These are phyloP conservation scores for Polydrusus tereticollis DNA, from an alignment of 2,888 invertebrate genomes.

Conservation along the genomic window DNA sequence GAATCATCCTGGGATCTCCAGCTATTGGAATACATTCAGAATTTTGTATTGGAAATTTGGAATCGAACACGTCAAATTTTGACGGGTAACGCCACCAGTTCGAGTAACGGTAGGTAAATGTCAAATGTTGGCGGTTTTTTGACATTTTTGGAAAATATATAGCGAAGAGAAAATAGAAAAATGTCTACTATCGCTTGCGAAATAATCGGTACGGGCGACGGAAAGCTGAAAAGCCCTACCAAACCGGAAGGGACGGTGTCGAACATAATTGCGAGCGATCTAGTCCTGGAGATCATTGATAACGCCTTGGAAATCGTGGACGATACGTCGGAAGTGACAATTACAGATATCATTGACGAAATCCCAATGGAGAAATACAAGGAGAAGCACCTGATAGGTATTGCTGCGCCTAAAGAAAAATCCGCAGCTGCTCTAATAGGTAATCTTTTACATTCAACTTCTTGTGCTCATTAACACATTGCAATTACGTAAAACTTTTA, in stretches of 20 bases:
- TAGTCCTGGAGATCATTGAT: slow-evolving; percentile 64
- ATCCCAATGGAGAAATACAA: slow-evolving; percentile 31
- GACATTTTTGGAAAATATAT: slow-evolving; percentile 16
- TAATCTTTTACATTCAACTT: no score
- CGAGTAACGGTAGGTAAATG: not conserved
- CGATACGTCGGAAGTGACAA: slow-evolving; percentile 34
- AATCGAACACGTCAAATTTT: slow-evolving; percentile 14
- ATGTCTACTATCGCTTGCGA: slow-evolving; percentile 37
- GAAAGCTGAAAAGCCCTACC: slow-evolving; percentile 46
- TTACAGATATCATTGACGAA: slow-evolving; percentile 11
- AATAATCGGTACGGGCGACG: slow-evolving; percentile 55
- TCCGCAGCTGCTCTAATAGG: slow-evolving; percentile 22
- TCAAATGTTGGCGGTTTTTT: slow-evolving; percentile 11
- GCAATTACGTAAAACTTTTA: no score
- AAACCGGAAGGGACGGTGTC: slow-evolving; percentile 50
- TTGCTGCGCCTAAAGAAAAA: slow-evolving; percentile 40
- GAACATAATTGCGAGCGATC: slow-evolving; percentile 58
- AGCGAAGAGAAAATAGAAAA: not conserved
- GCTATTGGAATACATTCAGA: slow-evolving; percentile 30
- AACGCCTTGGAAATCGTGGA: slow-evolving; percentile 62
- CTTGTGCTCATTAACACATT: no score
- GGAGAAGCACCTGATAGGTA: slow-evolving; percentile 40
- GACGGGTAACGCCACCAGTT: slow-evolving; percentile 6
- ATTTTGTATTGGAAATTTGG: slow-evolving; percentile 27
- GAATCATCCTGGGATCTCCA: slow-evolving; percentile 39